Conservation (phyloP, 2,888 invertebrate species). For the Abrostola tripartita region DNA sequence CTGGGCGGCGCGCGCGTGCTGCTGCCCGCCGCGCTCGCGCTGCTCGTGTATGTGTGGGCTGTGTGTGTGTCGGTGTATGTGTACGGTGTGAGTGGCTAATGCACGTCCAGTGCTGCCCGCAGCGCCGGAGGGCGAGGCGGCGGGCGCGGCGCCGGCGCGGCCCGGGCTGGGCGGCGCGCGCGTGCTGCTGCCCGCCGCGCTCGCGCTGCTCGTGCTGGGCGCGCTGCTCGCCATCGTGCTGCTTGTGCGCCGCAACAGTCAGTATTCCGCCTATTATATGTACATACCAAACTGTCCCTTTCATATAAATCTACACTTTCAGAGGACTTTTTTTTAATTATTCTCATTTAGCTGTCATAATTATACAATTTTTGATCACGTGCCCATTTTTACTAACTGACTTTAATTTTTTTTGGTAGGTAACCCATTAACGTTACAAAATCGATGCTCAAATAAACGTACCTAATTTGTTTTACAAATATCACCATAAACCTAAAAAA, state of each 20-base stretch:
- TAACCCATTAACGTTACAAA: no score
- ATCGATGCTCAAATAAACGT: no score
- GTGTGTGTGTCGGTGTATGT: background rate
- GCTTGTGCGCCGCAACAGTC: constrained; percentile 91
- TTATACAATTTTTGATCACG: no score
- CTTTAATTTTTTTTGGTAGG: no score
- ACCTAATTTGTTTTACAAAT: no score
- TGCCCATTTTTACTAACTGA: no score
- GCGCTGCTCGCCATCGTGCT: constrained; percentile 91
- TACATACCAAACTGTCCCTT: no score
- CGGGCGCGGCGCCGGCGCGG: constrained; percentile 90
- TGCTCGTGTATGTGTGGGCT: constrained; percentile 90
- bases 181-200: constrained; percentile 90
- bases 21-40: constrained; percentile 90
- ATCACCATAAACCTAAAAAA: no score
- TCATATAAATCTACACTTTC: no score
- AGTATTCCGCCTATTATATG: constrained; percentile 63
- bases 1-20: constrained; percentile 90
- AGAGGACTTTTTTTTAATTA: no score
- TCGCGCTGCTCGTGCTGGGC: constrained; percentile 90
- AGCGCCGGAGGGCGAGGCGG: constrained; percentile 90
- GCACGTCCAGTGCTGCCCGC: constrained; percentile 16
- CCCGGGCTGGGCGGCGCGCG: constrained; percentile 91
- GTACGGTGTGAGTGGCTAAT: background rate
- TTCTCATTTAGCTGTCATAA: no score